Evolutionary conservation across 1,140 invertebrate species (phyloP).

Genomic region (Halyomorpha halys): DNA sequence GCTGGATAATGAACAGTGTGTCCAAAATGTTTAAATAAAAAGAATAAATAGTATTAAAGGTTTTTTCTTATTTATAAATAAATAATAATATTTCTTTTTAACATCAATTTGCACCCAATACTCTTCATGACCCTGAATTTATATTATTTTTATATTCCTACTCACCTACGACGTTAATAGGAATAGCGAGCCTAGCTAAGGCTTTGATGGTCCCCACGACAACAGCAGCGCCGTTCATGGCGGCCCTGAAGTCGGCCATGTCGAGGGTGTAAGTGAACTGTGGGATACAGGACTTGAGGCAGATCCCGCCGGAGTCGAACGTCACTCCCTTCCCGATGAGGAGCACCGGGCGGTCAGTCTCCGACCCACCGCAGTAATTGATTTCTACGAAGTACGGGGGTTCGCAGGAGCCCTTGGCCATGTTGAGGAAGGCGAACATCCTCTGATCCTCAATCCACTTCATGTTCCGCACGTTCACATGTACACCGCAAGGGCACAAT

Average conservation of each 20-base stretch:
- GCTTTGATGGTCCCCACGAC: conserved; percentile 44
- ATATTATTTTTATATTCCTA: neutral
- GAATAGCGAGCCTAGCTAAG: conserved; percentile 42
- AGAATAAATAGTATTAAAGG: no score
- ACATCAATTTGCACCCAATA: no score
- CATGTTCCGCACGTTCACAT: conserved; percentile 41
- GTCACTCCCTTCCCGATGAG: conserved; percentile 48
- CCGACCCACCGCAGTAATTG: conserved; percentile 39
- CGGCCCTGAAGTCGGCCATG: conserved; percentile 51
- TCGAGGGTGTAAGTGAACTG: conserved; percentile 26
- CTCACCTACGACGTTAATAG: conserved; percentile 41
- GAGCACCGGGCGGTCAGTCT: conserved; percentile 38
- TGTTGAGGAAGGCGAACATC: conserved; percentile 52
- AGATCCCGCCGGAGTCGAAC: conserved; percentile 56
- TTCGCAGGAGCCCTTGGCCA: conserved; percentile 49
- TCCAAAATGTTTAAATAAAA: no score
- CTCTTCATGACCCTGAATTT: no score
- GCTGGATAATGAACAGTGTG: no score
- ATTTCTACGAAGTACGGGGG: conserved; percentile 51
- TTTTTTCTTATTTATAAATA: no score
- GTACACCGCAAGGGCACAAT: conserved; percentile 38
- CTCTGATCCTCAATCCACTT: conserved; percentile 48
- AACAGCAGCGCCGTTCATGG: conserved; percentile 56
- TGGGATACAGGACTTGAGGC: conserved; percentile 43
- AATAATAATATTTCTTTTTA: no score